These are phyloP conservation scores for Diabrotica virgifera DNA, from an alignment of 1,140 invertebrate species.

Conservation along the genomic window DNA sequence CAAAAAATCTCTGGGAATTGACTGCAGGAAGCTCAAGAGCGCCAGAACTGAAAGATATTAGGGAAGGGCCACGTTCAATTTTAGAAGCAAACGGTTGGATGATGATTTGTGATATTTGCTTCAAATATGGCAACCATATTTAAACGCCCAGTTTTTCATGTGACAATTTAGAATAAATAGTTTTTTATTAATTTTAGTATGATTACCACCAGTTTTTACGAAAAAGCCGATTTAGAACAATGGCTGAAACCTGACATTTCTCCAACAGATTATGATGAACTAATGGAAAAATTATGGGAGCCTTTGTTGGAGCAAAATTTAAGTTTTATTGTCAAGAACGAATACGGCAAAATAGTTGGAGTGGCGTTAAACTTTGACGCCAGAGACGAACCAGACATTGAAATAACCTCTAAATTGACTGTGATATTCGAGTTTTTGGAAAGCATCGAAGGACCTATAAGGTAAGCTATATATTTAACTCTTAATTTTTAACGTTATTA, in stretches of 20 bases:
- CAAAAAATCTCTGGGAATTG: too few species aligned
- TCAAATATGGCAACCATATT: too few species aligned
- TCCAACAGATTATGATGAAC: constrained; percentile 62
- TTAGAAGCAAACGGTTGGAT: too few species aligned
- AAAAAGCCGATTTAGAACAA: constrained; percentile 78
- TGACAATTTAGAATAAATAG: too few species aligned
- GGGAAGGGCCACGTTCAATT: too few species aligned
- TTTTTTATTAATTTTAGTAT: constrained; percentile 56
- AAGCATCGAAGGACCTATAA: constrained; percentile 67
- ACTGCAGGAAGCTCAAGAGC: too few species aligned
- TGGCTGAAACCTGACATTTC: constrained; percentile 65
- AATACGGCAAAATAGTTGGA: constrained; percentile 54
- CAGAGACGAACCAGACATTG: constrained; percentile 70
- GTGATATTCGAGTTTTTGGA: constrained; percentile 79
- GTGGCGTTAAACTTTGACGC: constrained; percentile 77
- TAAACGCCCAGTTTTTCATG: too few species aligned
- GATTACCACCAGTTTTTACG: constrained; percentile 77
- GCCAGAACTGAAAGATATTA: too few species aligned
- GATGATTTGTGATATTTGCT: too few species aligned
- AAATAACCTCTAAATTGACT: constrained; percentile 61
- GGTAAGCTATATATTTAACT: constrained; percentile 50
- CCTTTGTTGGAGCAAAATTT: constrained; percentile 63
- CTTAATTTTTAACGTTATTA: too few species aligned
- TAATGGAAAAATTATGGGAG: constrained; percentile 66
- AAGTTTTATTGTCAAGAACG: constrained; percentile 65